phyloP scores from a whole-genome alignment of 2,888 invertebrate species.

The Notocelia uddmanniana region DNA sequence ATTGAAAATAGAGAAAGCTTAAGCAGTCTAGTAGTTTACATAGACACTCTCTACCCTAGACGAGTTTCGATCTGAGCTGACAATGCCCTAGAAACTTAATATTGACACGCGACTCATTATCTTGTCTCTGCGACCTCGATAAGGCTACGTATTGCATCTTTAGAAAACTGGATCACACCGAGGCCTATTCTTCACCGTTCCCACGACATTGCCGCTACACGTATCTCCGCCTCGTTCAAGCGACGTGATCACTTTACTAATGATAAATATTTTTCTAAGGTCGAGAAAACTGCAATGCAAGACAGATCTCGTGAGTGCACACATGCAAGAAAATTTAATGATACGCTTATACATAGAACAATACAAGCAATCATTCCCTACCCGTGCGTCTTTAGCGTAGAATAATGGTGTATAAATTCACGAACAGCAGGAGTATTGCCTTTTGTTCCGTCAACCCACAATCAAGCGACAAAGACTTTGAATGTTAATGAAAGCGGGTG shows the following conservation, averaged over 20 bases:
- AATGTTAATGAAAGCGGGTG: conserved; percentile 65
- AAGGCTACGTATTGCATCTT: conserved; percentile 70
- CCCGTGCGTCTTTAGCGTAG: conserved; percentile 48
- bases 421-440: conserved; percentile 46
- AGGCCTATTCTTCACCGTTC: conserved; percentile 76
- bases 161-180: conserved; percentile 81
- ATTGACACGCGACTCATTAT: conserved; percentile 78
- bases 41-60: conserved; percentile 56
- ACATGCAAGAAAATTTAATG: conserved; percentile 29
- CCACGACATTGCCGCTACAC: conserved; percentile 75
- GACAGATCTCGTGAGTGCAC: conserved; percentile 25
- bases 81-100: conserved; percentile 69
- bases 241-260: conserved; percentile 76
- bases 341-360: conserved; percentile 48
- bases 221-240: conserved; percentile 68
- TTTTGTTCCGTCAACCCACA: conserved; percentile 48
- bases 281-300: conserved; percentile 60
- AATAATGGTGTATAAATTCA: conserved; percentile 43
- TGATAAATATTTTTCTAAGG: conserved; percentile 71
- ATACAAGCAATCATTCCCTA: conserved; percentile 51
- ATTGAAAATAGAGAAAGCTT: conserved; percentile 28
- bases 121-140: conserved; percentile 72
- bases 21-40: conserved; percentile 20
- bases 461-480: conserved; percentile 52
- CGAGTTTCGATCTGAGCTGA: conserved; percentile 56